Conservation (phyloP, 1,140 invertebrate genomes). For the Drosophila lacertosa region DNA sequence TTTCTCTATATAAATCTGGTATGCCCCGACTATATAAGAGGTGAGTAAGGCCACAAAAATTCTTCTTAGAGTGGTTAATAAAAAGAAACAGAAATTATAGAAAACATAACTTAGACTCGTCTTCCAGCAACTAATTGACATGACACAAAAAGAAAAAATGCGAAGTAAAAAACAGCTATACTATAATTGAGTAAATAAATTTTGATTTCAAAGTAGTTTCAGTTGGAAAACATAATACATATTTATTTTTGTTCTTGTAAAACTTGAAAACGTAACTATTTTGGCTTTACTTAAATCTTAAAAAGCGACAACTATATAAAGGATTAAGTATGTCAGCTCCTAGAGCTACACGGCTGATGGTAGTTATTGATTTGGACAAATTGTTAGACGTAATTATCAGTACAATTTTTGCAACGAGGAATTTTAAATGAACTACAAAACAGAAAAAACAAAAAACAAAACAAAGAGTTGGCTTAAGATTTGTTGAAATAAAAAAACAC, state of each 20-base stretch:
- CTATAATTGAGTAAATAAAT: constrained; percentile 6
- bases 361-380: constrained; percentile 40
- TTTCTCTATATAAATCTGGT: constrained; percentile 38
- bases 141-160: constrained; percentile 43
- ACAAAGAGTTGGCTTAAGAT: constrained; percentile 22
- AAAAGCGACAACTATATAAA: constrained; percentile 1
- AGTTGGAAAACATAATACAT: not conserved
- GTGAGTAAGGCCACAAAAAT: constrained; percentile 67
- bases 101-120: constrained; percentile 70
- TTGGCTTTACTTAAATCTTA: constrained; percentile 11
- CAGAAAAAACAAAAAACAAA: not conserved
- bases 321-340: constrained; percentile 5
- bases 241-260: constrained; percentile 1
- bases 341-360: constrained; percentile 24
- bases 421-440: constrained; percentile 59
- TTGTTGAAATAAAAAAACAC: constrained; percentile 9
- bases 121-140: constrained; percentile 79
- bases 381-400: constrained; percentile 66
- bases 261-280: constrained; percentile 6
- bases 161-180: constrained; percentile 47
- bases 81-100: constrained; percentile 19
- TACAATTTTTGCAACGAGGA: constrained; percentile 79
- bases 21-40: constrained; percentile 43
- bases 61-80: constrained; percentile 29
- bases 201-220: constrained; percentile 8